Evolutionary conservation across 2,797 vertebrate genomes (phyloP).

Genomic region (Scyliorhinus canicula): DNA sequence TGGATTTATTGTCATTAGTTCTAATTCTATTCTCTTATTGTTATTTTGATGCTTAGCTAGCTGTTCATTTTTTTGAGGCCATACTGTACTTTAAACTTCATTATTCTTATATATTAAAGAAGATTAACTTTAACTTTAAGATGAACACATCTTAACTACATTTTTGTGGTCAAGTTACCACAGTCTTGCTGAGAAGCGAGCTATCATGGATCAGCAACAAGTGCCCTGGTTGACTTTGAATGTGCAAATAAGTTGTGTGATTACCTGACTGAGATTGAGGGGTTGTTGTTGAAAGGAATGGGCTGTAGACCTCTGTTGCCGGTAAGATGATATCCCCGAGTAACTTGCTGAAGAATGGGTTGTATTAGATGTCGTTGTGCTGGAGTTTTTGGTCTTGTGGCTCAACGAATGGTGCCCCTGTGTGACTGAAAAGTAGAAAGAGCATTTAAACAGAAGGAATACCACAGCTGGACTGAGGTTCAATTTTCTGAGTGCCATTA

Average conservation of each 20-base stretch:
- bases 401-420: conserved; percentile 82
- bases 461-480: background rate
- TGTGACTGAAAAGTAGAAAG: conserved; percentile 61
- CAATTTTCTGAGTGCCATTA: background rate
- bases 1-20: no score
- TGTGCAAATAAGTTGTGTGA: conserved; percentile 30
- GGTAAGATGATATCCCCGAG: conserved; percentile 71
- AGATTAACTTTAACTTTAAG: no score
- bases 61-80: no score
- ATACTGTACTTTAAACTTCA: no score
- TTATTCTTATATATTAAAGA: no score
- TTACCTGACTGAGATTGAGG: conserved; percentile 98
- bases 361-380: conserved; percentile 73
- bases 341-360: conserved; percentile 76
- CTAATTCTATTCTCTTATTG: no score
- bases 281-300: conserved; percentile 94
- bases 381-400: conserved; percentile 92
- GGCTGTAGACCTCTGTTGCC: conserved; percentile 82
- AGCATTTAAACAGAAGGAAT: conserved; percentile 41
- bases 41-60: no score
- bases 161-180: no score
- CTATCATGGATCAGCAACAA: background rate
- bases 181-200: background rate
- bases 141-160: no score
- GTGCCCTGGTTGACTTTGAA: background rate